Evolutionary conservation across 1,140 invertebrate genomes (phyloP).

Genomic region (Pararge aegeria): DNA sequence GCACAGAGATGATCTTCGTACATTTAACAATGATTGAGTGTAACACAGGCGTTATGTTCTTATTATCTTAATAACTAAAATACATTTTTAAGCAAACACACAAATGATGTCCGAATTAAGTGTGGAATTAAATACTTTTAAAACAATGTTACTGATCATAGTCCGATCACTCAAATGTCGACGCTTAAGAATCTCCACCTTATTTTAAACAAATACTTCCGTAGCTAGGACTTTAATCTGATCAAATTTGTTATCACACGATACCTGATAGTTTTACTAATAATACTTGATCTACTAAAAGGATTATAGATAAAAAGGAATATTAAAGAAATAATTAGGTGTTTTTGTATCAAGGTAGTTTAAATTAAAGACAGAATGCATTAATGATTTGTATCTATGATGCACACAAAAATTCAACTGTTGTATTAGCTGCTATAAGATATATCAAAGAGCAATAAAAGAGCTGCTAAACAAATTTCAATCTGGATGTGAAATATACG

Average conservation of each 20-base stretch:
- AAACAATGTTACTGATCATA: constrained; percentile 16
- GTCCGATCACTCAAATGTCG: constrained; percentile 16
- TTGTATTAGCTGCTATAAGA: too few species aligned
- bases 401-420: too few species aligned
- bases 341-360: too few species aligned
- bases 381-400: too few species aligned
- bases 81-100: constrained; percentile 17
- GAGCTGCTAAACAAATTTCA: too few species aligned
- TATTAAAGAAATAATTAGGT: too few species aligned
- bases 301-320: too few species aligned
- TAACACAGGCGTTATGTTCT: not conserved
- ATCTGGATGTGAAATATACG: too few species aligned
- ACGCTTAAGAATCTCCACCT: constrained; percentile 9
- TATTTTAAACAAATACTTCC: constrained; percentile 5
- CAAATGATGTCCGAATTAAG: constrained; percentile 27
- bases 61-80: constrained; percentile 13
- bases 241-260: constrained; percentile 1
- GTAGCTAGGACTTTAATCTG: constrained; percentile 1
- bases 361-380: too few species aligned
- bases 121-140: constrained; percentile 32
- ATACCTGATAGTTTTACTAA: not conserved
- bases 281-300: not conserved
- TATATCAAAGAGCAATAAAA: too few species aligned
- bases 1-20: not conserved
- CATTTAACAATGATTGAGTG: not conserved